Conservation (phyloP, 2,888 invertebrate species). For the Cryptocephalus moraei region DNA sequence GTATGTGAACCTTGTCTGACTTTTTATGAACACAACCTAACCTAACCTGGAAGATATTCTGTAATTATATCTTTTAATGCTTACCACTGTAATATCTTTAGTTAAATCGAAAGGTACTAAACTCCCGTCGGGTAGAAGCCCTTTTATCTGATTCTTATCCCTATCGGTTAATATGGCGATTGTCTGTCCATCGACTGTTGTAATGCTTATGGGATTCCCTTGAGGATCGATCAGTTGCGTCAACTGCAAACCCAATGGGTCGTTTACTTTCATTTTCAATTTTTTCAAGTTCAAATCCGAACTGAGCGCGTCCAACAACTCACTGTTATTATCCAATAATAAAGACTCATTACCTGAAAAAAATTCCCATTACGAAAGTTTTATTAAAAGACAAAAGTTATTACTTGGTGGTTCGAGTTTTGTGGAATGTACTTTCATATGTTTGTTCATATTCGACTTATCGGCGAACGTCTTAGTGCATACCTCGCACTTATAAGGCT, state of each 20-base stretch:
- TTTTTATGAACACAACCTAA: too few relatives aligned
- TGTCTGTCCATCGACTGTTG: slow-evolving; percentile 57
- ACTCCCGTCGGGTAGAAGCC: slow-evolving; percentile 38
- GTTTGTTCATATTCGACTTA: slow-evolving; percentile 63
- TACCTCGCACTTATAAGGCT: slow-evolving; percentile 59
- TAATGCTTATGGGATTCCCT: slow-evolving; percentile 58
- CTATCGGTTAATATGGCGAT: slow-evolving; percentile 49
- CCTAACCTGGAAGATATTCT: not conserved
- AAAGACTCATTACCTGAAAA: too few relatives aligned
- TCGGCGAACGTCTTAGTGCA: slow-evolving; percentile 68
- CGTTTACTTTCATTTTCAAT: too few relatives aligned
- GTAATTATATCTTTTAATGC: not conserved
- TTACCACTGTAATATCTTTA: slow-evolving; percentile 7
- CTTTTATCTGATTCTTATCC: slow-evolving; percentile 39
- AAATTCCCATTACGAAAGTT: too few relatives aligned
- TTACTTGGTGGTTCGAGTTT: not conserved
- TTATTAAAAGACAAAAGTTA: too few relatives aligned
- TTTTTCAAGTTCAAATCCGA: too few relatives aligned
- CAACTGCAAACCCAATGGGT: slow-evolving; percentile 13
- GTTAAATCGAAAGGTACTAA: slow-evolving; percentile 32
- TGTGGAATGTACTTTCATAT: slow-evolving; percentile 39
- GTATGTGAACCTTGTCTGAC: not conserved
- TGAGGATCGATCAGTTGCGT: slow-evolving; percentile 55
- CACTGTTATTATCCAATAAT: too few relatives aligned
- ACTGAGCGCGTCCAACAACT: too few relatives aligned